Conservation (phyloP, 1,140 invertebrate genomes). For the Frieseomelitta varia region DNA sequence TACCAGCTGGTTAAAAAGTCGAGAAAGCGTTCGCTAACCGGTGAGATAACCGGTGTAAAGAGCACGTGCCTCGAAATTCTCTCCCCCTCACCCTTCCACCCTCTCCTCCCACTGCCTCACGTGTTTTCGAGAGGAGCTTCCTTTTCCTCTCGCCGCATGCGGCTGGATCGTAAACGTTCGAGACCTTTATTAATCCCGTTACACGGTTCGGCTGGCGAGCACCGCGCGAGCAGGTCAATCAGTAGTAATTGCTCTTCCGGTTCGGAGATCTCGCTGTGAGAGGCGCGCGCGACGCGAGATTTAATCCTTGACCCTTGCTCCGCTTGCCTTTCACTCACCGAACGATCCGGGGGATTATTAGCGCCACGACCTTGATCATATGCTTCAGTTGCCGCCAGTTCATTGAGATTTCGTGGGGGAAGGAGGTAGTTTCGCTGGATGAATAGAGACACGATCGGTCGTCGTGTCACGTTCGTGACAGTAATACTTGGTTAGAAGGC, state of each 20-base stretch:
- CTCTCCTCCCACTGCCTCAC: neutral
- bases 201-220: slow-evolving; percentile 56
- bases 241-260: slow-evolving; percentile 73
- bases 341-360: slow-evolving; percentile 34
- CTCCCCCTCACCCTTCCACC: too few species aligned
- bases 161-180: slow-evolving; percentile 60
- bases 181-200: slow-evolving; percentile 75
- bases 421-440: neutral
- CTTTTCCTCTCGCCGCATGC: neutral
- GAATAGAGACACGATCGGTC: neutral
- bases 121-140: neutral
- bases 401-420: slow-evolving; percentile 11
- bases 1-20: slow-evolving; percentile 30
- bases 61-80: slow-evolving; percentile 30
- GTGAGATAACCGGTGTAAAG: neutral
- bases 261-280: slow-evolving; percentile 56
- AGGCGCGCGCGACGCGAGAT: slow-evolving; percentile 48
- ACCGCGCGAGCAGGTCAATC: slow-evolving; percentile 67
- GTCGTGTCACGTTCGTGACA: neutral
- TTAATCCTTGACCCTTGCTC: slow-evolving; percentile 60
- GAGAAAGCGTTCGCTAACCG: neutral
- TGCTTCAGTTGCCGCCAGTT: neutral
- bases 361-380: slow-evolving; percentile 37
- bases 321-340: slow-evolving; percentile 32
- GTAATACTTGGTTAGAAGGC: neutral